A percentile compares a stretch with the other conserved stretches of the same genome.
phyloP scores from a whole-genome alignment of 2,797 vertebrate genomes.

The Emydoidea blandingii region DNA sequence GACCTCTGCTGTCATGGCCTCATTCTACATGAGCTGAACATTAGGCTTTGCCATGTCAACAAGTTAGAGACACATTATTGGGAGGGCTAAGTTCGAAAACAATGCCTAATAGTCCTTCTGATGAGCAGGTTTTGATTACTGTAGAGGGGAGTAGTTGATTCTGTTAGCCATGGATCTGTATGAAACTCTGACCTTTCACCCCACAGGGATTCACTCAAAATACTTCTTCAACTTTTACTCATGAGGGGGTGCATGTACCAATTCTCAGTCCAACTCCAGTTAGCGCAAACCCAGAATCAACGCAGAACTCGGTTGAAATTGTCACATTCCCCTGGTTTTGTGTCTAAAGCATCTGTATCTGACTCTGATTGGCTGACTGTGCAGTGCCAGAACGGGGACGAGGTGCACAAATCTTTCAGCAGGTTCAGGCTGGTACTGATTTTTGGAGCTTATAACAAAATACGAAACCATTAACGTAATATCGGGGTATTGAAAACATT shows the following conservation, averaged over 20 bases:
- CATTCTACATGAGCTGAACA: not conserved
- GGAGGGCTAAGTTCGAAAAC: not conserved
- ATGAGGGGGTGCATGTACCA: not conserved
- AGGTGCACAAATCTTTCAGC: conserved; percentile 51
- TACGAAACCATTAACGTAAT: not conserved
- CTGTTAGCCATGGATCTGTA: not conserved
- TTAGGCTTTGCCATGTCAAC: not conserved
- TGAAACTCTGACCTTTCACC: conserved; percentile 1
- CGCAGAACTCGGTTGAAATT: conserved; percentile 43
- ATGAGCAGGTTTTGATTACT: not conserved
- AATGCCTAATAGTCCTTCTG: not conserved
- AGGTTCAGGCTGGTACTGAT: not conserved
- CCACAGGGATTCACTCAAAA: not conserved
- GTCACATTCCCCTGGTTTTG: not conserved
- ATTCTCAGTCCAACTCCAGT: not conserved
- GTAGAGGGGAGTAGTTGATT: not conserved
- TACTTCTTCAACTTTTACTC: not conserved
- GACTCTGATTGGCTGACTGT: conserved; percentile 20
- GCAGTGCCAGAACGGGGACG: not conserved
- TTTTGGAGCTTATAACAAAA: conserved; percentile 17
- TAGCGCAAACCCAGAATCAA: not conserved
- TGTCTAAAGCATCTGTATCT: conserved; percentile 23
- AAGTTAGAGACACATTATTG: not conserved
- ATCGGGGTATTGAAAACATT: not conserved
- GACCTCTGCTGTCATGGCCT: not conserved